These are phyloP conservation scores for Hydrozoanthus gracilis DNA, from an alignment of 92 coral and sea anemone species.

Conservation along the genomic window DNA sequence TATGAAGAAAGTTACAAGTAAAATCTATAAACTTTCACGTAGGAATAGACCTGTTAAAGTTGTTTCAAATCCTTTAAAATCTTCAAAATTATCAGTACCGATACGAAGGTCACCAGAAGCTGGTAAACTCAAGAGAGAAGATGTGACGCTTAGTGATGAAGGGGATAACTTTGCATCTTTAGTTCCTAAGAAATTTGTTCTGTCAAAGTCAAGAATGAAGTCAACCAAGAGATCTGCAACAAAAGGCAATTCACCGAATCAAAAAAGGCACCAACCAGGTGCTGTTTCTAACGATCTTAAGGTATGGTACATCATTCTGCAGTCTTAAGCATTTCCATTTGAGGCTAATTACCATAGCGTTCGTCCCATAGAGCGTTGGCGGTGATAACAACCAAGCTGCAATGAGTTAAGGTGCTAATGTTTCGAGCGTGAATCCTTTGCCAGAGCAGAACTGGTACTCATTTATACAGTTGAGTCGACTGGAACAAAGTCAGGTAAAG, in stretches of 20 bases:
- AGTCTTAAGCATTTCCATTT: too few species aligned
- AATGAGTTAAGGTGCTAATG: too few species aligned
- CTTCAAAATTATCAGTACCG: slow-evolving; percentile 18
- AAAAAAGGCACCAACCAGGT: slow-evolving; percentile 66
- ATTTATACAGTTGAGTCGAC: too few species aligned
- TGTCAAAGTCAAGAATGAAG: slow-evolving; percentile 63
- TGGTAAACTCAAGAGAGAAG: neutral
- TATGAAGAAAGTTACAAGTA: slow-evolving; percentile 36
- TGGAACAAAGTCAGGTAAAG: too few species aligned
- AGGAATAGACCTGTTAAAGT: slow-evolving; percentile 34
- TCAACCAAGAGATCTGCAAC: slow-evolving; percentile 76
- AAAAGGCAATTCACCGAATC: slow-evolving; percentile 74
- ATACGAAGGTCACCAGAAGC: slow-evolving; percentile 29
- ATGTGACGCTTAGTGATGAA: neutral
- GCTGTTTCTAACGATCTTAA: slow-evolving; percentile 4
- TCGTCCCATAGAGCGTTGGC: too few species aligned
- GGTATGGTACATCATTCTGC: neutral
- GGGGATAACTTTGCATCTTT: slow-evolving; percentile 26
- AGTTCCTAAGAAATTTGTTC: slow-evolving; percentile 69
- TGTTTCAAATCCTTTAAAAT: slow-evolving; percentile 53
- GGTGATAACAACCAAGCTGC: too few species aligned
- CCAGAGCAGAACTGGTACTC: too few species aligned
- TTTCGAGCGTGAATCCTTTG: too few species aligned
- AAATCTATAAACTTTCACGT: slow-evolving; percentile 47
- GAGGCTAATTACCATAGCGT: too few species aligned